Base-by-base conservation (phyloP, 2,113 vertebrate species). In the Etheostoma spectabile region DNA sequence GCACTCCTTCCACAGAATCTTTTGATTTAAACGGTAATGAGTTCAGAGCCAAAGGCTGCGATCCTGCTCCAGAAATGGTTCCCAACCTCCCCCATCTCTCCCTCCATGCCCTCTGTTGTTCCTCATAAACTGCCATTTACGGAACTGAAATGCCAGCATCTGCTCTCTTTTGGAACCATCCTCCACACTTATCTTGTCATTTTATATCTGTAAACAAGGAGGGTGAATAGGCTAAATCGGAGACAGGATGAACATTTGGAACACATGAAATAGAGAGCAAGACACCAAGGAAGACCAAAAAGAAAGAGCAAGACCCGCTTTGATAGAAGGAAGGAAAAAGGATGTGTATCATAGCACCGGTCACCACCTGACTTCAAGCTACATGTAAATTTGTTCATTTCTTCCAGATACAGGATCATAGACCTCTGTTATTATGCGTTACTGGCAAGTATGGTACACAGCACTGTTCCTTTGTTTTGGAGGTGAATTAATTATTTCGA, bases 311-410 rank as follows among this genome's bases (percentile, higher is more conserved):
- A 78, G 77, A 61, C 30, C n/a, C 2, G 33, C 80, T 72, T 46
- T 81, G 76, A 79, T 38, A 18, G 46, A 68, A 33, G 33, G 38
- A 22, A 35, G 16, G 24, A 59, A 59, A 64, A 73, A 79, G 55
- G 21, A 83, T 60, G 69, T 60, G 86, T 90, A 90, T 92, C 88
- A 75, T 91, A 91, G 88, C 89, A 92, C 91, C 79, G 57, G 74
- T 87, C 86, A 79, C 45, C 75, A 71, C 69, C 76, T 60, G 21
- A 73, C 87, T 71, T 61, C 63, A 6, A 68, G 85, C 81, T 49
- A 27, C 42, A 42, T 62, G 33, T 38, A 48, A n/a, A 38, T 77
- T 21, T 77, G 59, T 68, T 63, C 5, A 33, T 72, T 57, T n/a
- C 38, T 19, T 61, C n/a, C 42, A 81, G 79, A 73, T 60, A 72